These are phyloP conservation scores for Eupelmus urozonus DNA, from an alignment of 2,888 invertebrate genomes.

Conservation along the genomic window DNA sequence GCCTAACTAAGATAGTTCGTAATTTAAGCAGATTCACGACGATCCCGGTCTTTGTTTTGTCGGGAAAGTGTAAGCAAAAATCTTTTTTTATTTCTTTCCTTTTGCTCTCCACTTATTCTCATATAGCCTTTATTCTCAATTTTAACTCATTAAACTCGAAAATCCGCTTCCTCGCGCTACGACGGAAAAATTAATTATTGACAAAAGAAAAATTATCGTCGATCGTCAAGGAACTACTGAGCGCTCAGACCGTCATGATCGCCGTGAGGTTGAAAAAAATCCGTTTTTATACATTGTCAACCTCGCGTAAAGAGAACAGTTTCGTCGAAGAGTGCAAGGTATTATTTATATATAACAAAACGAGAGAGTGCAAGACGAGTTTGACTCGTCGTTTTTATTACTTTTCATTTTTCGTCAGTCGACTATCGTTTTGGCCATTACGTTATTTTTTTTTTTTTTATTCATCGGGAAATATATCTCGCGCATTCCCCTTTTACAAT, in stretches of 20 bases:
- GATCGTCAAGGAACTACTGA: constrained; percentile 14
- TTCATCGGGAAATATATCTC: constrained; percentile 46
- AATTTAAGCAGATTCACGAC: constrained; percentile 55
- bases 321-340: constrained; percentile 54
- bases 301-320: constrained; percentile 46
- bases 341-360: constrained; percentile 57
- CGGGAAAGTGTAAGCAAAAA: constrained; percentile 62
- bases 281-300: constrained; percentile 15
- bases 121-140: too few species aligned
- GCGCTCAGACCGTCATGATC: constrained; percentile 25
- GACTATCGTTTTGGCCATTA: constrained; percentile 58
- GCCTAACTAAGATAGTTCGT: constrained; percentile 69
- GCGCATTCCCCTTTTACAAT: constrained; percentile 47
- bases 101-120: neutral
- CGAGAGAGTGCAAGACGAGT: constrained; percentile 54
- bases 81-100: constrained; percentile 19
- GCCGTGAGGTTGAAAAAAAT: constrained; percentile 41
- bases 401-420: constrained; percentile 51
- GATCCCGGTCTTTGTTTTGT: constrained; percentile 29
- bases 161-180: constrained; percentile 12
- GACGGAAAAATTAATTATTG: constrained; percentile 25
- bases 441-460: constrained; percentile 35
- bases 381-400: constrained; percentile 51
- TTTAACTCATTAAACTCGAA: constrained; percentile 28
- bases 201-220: constrained; percentile 13